A percentile compares a stretch with the other conserved stretches of the same genome.
Evolutionary conservation across 2,797 vertebrate genomes (phyloP).

Genomic region (Notoglanidium macrostoma): DNA sequence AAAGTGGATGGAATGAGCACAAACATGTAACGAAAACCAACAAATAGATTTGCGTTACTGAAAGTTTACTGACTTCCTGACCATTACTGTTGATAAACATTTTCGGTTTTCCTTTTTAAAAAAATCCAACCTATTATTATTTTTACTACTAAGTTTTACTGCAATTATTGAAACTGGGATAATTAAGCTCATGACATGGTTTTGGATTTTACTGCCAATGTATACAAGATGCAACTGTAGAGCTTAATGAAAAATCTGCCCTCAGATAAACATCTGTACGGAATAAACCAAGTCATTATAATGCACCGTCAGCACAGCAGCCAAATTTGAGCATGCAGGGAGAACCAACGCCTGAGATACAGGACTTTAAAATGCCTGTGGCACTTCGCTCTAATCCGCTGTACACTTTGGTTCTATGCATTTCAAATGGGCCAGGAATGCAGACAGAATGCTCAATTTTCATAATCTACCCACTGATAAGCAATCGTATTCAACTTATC

Average conservation of each 20-base stretch:
- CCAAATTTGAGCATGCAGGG: slow-evolving; percentile 38
- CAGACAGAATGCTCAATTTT: slow-evolving; percentile 60
- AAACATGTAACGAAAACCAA: neutral
- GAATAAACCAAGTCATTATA: slow-evolving; percentile 36
- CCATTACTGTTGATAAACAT: neutral
- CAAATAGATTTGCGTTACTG: neutral
- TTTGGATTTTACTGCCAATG: neutral
- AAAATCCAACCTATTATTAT: too few species aligned
- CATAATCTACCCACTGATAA: slow-evolving; percentile 65
- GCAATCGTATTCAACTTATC: slow-evolving; percentile 56
- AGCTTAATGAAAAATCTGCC: slow-evolving; percentile 13
- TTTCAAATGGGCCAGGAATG: slow-evolving; percentile 63
- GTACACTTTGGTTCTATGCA: slow-evolving; percentile 57
- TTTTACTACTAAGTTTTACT: neutral
- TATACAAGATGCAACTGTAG: neutral
- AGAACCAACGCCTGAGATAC: slow-evolving; percentile 54
- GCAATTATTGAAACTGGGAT: neutral
- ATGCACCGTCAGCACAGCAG: slow-evolving; percentile 40
- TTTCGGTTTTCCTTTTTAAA: neutral
- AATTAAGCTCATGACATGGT: neutral
- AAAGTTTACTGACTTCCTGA: neutral
- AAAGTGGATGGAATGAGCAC: neutral
- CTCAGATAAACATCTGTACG: slow-evolving; percentile 26
- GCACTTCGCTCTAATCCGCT: slow-evolving; percentile 60
- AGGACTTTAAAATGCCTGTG: slow-evolving; percentile 50